phyloP scores from a whole-genome alignment of 2,888 invertebrate genomes.

The Drosophila fulvimacula region DNA sequence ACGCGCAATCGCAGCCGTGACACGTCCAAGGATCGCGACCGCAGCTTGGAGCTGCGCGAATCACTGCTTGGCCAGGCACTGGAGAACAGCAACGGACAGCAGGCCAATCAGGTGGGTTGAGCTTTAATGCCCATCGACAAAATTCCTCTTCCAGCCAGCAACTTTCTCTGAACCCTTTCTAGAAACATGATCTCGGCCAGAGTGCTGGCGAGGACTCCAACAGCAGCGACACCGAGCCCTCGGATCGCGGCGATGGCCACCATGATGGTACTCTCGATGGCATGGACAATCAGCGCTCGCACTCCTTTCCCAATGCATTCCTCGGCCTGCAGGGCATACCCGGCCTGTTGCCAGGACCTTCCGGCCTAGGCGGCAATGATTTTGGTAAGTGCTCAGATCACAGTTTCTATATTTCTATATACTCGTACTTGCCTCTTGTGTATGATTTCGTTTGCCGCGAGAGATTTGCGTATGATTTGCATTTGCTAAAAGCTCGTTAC shows the following conservation, averaged over 20 bases:
- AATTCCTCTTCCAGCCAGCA: neutral
- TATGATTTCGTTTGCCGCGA: constrained; percentile 62
- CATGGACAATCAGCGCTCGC: constrained; percentile 89
- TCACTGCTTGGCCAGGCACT: constrained; percentile 91
- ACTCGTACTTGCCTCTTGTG: constrained; percentile 69
- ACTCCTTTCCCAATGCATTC: constrained; percentile 92
- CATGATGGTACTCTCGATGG: constrained; percentile 88
- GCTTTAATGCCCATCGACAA: neutral
- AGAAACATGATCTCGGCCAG: constrained; percentile 87
- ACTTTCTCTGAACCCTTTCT: neutral
- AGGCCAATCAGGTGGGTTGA: constrained; percentile 79
- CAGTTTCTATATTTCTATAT: constrained; percentile 13
- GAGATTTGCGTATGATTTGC: constrained; percentile 68
- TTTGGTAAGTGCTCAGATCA: constrained; percentile 88
- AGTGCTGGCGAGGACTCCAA: constrained; percentile 93
- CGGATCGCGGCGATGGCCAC: constrained; percentile 88
- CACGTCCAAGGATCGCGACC: constrained; percentile 85
- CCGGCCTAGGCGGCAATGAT: constrained; percentile 92
- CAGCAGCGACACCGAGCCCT: constrained; percentile 93
- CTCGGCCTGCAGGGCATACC: constrained; percentile 91
- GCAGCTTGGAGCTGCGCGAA: constrained; percentile 89
- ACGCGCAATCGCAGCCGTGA: constrained; percentile 83
- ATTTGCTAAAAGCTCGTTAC: constrained; percentile 69
- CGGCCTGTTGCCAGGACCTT: constrained; percentile 94
- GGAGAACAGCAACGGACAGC: constrained; percentile 88